Evolutionary conservation across 2,113 vertebrate species (phyloP), one percentile per base, ranked within the genome.

Genomic region (Cnemophilus loriae): DNA sequence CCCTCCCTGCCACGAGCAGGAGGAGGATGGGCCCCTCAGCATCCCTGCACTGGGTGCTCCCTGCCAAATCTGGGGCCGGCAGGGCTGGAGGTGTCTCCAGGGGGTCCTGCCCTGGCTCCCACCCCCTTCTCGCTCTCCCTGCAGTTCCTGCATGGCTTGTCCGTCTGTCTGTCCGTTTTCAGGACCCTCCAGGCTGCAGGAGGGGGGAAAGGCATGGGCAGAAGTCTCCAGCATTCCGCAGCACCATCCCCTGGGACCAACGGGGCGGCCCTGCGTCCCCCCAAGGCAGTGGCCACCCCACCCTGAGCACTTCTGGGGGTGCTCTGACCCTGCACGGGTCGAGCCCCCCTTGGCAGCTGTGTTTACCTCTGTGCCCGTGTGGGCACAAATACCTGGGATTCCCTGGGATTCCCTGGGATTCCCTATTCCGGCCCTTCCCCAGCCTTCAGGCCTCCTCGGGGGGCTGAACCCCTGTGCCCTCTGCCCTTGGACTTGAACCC

Each of bases 161-260:
- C 80, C 10, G 0, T 57, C 23, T 16, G 26, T 50, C 65, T 7
- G 10, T 73, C 67, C 9, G 0, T 14, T 23, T n/a, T 16, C 19
- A 52, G 67, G 46, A n/a, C 22, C 8, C 20, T 6, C 13, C 53
- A 7, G 20, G 37, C 55, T 46, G 55, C 77, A 32, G 37, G 22
- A n/a, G 3, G 0, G 15, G 7, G 18, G 6, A 22, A 47, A 13
- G 9, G 39, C 0, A 0, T 16, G n/a, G 46, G 3, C 14, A 59
- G 35, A 6, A n/a, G 13, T 6, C 21, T 32, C 5, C 10, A 1
- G 33, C 26, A 7, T 23, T 42, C 47, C 3, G 0, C 6, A 60
- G 69, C 53, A 30, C 37, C 2, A 0, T 23, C 30, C 64, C 27
- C 41, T 64, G 53, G 55, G 46, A 65, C 44, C 59, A 3, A 1